Evolutionary conservation across 2,113 vertebrate genomes (phyloP), one percentile per base, ranked within the genome.

Genomic region (Coturnix japonica): DNA sequence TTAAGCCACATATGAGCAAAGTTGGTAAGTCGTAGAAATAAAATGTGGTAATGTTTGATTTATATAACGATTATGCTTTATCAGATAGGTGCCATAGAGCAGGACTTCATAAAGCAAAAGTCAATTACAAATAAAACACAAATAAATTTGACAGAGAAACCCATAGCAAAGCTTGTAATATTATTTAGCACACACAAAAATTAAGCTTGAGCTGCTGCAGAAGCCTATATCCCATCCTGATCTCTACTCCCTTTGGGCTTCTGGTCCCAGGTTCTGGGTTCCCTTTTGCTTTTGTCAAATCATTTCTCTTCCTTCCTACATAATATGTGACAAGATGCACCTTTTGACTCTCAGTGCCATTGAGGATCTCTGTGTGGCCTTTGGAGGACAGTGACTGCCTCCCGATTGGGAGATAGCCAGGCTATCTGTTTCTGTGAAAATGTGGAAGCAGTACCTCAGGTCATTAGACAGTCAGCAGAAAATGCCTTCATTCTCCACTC

Each of bases 41-140:
- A 90, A 90, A 82, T 44, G 63, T 35, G n/a, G 39, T 83, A 94
- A 89, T 23, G 12, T 85, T 87, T 87, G 25, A 37, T 90, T 85
- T 77, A 69, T 79, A 22, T 41, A 89, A 65, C 37, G 66, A 35
- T 57, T 57, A 56, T 3, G 1, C 5, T 85, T 89, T 84, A 9
- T 61, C 35, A 57, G 70, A 39, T 64, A n/a, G 8, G 7, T 87
- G 26, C 3, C n/a, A n/a, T 71, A 63, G 44, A 70, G 51, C 43
- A 73, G 14, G 11, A 46, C 25, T 73, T 54, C 56, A 81, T 53
- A 81, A 96, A 84, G 12, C 30, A 75, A 37, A 90, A 64, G 20
- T 22, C 47, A 88, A 44, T 91, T 91, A 61, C 30, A 78, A 54
- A 70, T 63, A 75, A 91, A 75, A 54, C 4, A 0, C 51, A 56